Base-by-base conservation (phyloP, 2,888 invertebrate genomes). In the Ferrisia virgata region DNA sequence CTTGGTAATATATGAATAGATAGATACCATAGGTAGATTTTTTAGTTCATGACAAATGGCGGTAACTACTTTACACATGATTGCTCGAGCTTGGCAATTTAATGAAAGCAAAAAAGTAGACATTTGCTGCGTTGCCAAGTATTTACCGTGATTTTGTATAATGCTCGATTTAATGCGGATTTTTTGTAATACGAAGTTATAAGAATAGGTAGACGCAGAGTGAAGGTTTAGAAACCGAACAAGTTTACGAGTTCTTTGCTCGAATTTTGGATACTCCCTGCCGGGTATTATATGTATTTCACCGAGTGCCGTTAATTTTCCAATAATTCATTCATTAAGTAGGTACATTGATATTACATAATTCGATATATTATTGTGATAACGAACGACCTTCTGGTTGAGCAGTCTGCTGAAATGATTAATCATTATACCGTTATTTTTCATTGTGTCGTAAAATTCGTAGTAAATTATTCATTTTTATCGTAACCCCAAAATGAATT, bases 21-120 rank as follows among this genome's bases (percentile, higher is more conserved):
- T 36, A 36, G n/a, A 76, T 18, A 18, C 9, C 22, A 33, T 36
- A 36, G 18, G 28, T 76, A 36, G 72, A 36, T 36, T 76, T 72
- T 76, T 64, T 36, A 18, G 33, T 76, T 76, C 36, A 76, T 76
- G 72, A 76, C 72, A 36, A 76, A 76, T 36, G 13, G 11, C 22
- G 72, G 36, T 76, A 76, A 33, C 72, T 36, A 18, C 33, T 76
- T 76, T 76, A 76, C 72, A 76, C 72, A 18, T 76, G 72, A 76
- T 76, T 36, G 36, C 72, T 36, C 72, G 72, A 76, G 72, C 72
- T 76, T 76, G 72, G 72, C 72, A 36, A 76, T 76, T 36, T 76
- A 76, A 76, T 36, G 72, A 76, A 76, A 76, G 64, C 64, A 64
- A 64, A 64, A 58, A 64, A 25, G 31, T 28, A 31, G 18, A 18